These are phyloP conservation scores for Ctenopoma multispine DNA, from an alignment of 2,797 vertebrate genomes.

Conservation along the genomic window DNA sequence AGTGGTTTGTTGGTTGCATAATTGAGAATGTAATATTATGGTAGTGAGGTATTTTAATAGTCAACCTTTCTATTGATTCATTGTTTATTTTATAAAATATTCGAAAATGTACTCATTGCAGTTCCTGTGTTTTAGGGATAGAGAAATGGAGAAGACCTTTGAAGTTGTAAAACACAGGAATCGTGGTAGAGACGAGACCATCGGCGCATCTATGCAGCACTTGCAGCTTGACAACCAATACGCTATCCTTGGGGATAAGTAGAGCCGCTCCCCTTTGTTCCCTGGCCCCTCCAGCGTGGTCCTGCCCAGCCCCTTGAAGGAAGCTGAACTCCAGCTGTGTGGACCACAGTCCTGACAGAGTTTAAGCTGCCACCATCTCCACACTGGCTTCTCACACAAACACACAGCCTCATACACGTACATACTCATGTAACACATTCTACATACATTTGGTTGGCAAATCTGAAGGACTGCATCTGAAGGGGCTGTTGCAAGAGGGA, in stretches of 20 bases:
- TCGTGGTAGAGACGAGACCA: conserved; percentile 92
- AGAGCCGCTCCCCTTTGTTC: conserved; percentile 82
- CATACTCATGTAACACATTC: conserved; percentile 34
- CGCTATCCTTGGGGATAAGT: conserved; percentile 96
- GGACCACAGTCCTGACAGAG: conserved; percentile 80
- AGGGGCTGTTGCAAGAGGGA: conserved; percentile 75
- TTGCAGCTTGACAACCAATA: conserved; percentile 99
- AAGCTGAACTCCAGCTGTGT: conserved; percentile 90
- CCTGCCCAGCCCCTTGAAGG: conserved; percentile 85
- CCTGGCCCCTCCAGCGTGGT: conserved; percentile 86
- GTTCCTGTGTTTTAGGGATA: conserved; percentile 85
- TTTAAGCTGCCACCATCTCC: conserved; percentile 73
- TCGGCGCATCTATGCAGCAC: conserved; percentile 89
- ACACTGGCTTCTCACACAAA: conserved; percentile 51
- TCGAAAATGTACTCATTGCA: neutral
- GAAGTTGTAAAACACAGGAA: conserved; percentile 98
- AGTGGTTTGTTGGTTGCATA: neutral
- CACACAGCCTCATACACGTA: conserved; percentile 35
- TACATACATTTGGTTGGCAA: conserved; percentile 67
- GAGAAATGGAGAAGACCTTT: conserved; percentile 99
- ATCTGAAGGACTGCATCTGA: conserved; percentile 76
- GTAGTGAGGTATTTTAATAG: neutral
- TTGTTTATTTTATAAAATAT: neutral
- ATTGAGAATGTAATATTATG: neutral
- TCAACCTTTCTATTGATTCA: neutral